Evolutionary conservation across 2,113 vertebrate genomes (phyloP).

Genomic region (Sylvilagus bachmani): DNA sequence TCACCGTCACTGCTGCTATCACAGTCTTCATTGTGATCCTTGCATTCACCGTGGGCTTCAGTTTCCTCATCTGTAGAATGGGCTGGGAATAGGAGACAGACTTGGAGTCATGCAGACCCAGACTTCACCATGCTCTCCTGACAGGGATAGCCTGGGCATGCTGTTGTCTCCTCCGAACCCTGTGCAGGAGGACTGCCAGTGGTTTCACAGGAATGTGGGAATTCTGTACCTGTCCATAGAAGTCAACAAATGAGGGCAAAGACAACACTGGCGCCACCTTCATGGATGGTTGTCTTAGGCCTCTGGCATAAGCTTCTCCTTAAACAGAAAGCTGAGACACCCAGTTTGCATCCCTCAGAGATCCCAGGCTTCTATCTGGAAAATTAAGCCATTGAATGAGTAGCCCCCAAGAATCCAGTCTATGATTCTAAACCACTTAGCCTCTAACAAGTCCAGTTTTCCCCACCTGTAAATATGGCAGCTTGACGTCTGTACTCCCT

Average conservation of each 20-base stretch:
- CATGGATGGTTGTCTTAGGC: neutral
- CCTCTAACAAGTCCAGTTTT: neutral
- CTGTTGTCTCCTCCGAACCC: neutral
- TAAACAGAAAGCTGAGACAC: neutral
- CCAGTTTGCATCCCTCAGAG: neutral
- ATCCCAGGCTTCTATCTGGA: neutral
- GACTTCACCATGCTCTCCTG: neutral
- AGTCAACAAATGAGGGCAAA: neutral
- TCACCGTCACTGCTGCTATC: rapidly evolving
- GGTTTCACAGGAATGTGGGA: neutral
- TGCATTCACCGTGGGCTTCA: rapidly evolving
- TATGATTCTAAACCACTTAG: neutral
- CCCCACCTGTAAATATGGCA: neutral
- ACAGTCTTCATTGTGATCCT: neutral
- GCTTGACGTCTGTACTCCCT: neutral
- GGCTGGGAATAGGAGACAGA: neutral
- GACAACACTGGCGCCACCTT: neutral
- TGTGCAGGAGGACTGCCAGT: neutral
- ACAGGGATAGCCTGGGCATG: rapidly evolving
- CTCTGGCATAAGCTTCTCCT: neutral
- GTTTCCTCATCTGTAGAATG: neutral
- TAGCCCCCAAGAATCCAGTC: neutral
- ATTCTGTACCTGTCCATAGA: neutral
- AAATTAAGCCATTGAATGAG: neutral
- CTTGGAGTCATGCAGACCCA: too few relatives aligned